Evolutionary conservation across 92 coral and sea anemone genomes (phyloP), one percentile per base, ranked within the genome.

Genomic region (Anthopleura xanthogrammica): DNA sequence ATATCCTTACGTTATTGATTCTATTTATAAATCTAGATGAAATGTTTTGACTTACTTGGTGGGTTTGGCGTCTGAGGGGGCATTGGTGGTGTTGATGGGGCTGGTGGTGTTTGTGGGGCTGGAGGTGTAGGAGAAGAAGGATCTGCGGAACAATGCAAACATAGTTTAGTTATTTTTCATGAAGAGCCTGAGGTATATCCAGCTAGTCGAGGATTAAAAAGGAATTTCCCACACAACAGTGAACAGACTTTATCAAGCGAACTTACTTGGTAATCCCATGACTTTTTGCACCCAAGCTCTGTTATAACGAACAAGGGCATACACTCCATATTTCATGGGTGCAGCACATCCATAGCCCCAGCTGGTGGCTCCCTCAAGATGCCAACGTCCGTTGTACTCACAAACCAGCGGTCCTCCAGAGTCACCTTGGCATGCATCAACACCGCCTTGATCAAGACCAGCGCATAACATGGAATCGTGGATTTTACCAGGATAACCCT

Each of bases 391-490:
- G 43, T 87, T 87, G 62, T 70, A 87, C 79, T 87, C 90, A 52
- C 90, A 87, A 52, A 87, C 90, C 43, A 87, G 87, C n/a, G 90
- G 90, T 60, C 90, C 90, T 17, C 90, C 90, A 83, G 87, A 82
- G 58, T 87, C 90, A 16, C 90, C 90, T 52, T 87, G 90, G 48
- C 90, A 87, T 36, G 90, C 72, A 62, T 87, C 90, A 46, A 87
- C 87, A 52, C 90, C 90, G 22, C 90, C 90, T 54, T 79, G 43
- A 77, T 83, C 90, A 20, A 87, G 72, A 68, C 90, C 90, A 13
- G 90, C 90, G 76, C 90, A 87, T 54, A 87, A 79, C 90, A 87
- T 87, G 54, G 90, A 77, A 84, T 83, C 87, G 72, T 79, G 80
- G 65, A 87, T 87, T 72, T 83, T 87, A 52, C 86, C 86, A 39